phyloP scores from a whole-genome alignment of 2,113 vertebrate species.

The Porphyrio hochstetteri region DNA sequence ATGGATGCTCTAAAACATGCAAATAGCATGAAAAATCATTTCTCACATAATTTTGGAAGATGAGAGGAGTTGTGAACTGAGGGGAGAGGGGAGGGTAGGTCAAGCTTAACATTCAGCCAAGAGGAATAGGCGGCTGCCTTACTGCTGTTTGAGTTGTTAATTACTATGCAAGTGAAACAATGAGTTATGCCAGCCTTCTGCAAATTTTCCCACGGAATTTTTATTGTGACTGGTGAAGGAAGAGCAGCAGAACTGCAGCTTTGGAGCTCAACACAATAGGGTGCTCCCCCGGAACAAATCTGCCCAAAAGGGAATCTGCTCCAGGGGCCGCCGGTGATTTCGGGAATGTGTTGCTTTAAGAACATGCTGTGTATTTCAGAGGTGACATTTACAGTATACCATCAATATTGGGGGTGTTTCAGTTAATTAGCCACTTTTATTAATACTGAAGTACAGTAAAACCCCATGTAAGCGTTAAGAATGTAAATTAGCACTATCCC shows the following conservation, averaged over 20 bases:
- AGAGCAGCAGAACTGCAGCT: background rate
- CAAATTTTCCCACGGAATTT: slow-evolving; percentile 54
- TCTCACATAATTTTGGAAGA: slow-evolving; percentile 72
- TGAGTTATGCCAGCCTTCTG: background rate
- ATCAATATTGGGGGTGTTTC: slow-evolving; percentile 51
- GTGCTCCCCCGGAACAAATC: background rate
- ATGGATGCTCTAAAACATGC: slow-evolving; percentile 73
- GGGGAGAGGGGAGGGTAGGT: slow-evolving; percentile 42
- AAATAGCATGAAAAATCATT: slow-evolving; percentile 70
- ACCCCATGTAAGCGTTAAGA: slow-evolving; percentile 28
- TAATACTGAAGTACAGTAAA: slow-evolving; percentile 55
- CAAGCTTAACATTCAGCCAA: slow-evolving; percentile 57
- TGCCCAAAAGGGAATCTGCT: rapidly evolving
- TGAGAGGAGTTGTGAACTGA: slow-evolving; percentile 65
- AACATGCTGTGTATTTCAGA: background rate
- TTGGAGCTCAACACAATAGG: background rate
- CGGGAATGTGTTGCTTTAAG: background rate
- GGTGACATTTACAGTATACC: slow-evolving; percentile 37
- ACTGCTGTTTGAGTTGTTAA: slow-evolving; percentile 35
- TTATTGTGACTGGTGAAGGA: background rate
- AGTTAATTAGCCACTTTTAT: slow-evolving; percentile 66
- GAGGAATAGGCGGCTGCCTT: slow-evolving; percentile 31
- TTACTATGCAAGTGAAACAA: slow-evolving; percentile 57
- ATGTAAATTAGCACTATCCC: slow-evolving; percentile 39
- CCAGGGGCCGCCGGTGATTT: background rate